A percentile compares a stretch with the other conserved stretches of the same genome.
These are phyloP conservation scores for Rotaria socialis DNA, from an alignment of 2,888 invertebrate species.

Conservation along the genomic window DNA sequence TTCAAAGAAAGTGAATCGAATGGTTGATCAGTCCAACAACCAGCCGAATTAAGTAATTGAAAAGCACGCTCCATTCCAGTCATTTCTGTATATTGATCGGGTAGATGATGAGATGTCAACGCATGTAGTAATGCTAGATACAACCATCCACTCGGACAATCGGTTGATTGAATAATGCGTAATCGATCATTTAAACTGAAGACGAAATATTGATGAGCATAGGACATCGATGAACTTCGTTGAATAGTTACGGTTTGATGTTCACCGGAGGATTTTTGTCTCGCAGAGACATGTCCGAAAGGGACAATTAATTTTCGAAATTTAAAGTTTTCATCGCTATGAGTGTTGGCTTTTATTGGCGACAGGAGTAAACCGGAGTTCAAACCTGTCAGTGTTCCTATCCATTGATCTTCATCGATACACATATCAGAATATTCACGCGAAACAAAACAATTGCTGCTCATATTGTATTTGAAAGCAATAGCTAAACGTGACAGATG, in stretches of 20 bases:
- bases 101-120: neutral
- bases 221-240: neutral
- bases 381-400: neutral
- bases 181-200: neutral
- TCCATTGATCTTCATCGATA: too few species aligned
- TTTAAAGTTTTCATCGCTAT: neutral
- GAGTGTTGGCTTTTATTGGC: neutral
- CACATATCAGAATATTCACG: neutral
- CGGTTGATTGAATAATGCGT: neutral
- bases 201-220: neutral
- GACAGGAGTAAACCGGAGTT: neutral
- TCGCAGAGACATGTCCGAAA: neutral
- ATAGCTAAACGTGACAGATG: too few species aligned
- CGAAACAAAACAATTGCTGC: neutral
- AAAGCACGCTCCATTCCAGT: slow-evolving; percentile 21
- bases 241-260: neutral
- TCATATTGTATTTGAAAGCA: too few species aligned
- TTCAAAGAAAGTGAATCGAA: neutral
- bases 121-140: neutral
- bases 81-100: neutral
- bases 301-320: neutral
- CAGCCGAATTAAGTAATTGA: neutral
- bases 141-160: neutral
- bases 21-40: slow-evolving; percentile 14
- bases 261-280: neutral